Evolutionary conservation across 2,797 vertebrate species (phyloP).

Genomic region (Falco novaeseelandiae): DNA sequence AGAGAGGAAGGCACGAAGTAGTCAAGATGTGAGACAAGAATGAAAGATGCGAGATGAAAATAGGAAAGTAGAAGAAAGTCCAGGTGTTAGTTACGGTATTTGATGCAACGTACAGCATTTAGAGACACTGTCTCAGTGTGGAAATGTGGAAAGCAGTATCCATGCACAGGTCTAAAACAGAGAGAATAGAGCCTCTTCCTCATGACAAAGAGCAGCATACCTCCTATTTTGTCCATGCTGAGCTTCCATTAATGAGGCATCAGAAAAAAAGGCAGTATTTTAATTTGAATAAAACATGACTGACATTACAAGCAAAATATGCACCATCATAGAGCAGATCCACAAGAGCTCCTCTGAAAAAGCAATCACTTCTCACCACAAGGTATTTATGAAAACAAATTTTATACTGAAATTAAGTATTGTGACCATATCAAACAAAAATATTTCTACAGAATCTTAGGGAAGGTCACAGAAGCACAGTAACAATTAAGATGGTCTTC

Average conservation of each 20-base stretch:
- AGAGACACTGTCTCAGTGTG: neutral
- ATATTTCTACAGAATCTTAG: neutral
- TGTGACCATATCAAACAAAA: neutral
- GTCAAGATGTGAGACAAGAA: neutral
- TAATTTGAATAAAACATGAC: neutral
- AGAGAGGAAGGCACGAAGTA: neutral
- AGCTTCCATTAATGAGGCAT: neutral
- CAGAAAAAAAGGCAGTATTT: neutral
- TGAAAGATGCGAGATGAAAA: neutral
- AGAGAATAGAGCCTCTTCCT: neutral
- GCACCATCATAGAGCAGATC: neutral
- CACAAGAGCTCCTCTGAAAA: neutral
- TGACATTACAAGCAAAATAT: neutral
- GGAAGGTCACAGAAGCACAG: neutral
- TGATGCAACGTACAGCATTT: neutral
- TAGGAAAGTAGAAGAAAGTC: neutral
- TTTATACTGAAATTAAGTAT: neutral
- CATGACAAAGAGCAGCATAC: neutral
- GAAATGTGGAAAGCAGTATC: neutral
- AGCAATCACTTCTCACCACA: neutral
- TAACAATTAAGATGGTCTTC: neutral
- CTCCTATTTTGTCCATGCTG: neutral
- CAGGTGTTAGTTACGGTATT: neutral
- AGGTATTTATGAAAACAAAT: neutral
- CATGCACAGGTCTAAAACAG: neutral